Percentiles rank a stretch among this genome's conserved stretches.
phyloP scores from a whole-genome alignment of 2,113 vertebrate genomes.

The Rhinogobius similis region DNA sequence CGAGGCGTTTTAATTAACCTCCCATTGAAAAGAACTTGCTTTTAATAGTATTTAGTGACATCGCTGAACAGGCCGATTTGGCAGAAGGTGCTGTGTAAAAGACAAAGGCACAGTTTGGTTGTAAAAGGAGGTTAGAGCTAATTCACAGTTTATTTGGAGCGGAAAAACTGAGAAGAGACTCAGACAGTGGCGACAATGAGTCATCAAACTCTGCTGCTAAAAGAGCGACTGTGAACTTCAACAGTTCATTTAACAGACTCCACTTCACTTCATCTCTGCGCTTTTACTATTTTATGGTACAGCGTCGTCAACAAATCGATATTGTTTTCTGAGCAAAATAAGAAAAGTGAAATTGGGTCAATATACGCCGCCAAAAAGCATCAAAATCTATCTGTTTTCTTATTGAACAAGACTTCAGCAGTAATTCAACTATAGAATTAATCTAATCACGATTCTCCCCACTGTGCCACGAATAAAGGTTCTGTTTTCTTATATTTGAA shows the following conservation, averaged over 20 bases:
- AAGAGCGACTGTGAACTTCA: constrained; percentile 4
- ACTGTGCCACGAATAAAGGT: too few relatives aligned
- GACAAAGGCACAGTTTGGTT: constrained; percentile 7
- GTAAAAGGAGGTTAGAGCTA: constrained; percentile 16
- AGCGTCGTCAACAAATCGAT: not conserved
- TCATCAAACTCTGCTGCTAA: constrained; percentile 3
- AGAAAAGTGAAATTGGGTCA: not conserved
- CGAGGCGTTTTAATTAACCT: not conserved
- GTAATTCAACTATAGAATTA: too few relatives aligned
- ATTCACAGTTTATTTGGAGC: constrained; percentile 48
- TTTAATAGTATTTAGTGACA: not conserved
- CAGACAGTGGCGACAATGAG: constrained; percentile 19
- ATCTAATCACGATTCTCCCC: too few relatives aligned
- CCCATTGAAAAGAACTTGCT: not conserved
- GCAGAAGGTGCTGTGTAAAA: not conserved
- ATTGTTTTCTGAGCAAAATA: not conserved
- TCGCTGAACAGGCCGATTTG: not conserved
- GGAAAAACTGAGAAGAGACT: constrained; percentile 16
- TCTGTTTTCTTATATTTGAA: too few relatives aligned
- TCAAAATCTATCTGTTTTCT: not conserved
- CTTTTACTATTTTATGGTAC: not conserved
- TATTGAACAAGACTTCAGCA: too few relatives aligned
- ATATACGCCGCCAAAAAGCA: not conserved
- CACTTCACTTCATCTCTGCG: too few relatives aligned
- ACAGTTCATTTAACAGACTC: not conserved